Conservation (phyloP, 2,888 invertebrate species). For the Amiota mariae region DNA sequence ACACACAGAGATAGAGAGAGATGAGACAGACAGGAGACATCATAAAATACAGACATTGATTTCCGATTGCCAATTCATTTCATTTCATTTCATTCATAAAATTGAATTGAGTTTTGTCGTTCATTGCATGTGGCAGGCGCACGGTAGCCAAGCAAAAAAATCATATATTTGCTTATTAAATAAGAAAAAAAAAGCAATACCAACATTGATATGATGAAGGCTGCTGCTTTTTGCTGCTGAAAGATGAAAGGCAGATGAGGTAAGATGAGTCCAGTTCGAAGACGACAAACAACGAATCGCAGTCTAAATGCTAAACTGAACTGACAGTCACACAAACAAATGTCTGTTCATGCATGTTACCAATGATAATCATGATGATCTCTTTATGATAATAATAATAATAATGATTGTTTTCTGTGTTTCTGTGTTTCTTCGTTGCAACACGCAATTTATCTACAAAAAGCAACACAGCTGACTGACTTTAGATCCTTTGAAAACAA, state of each 20-base stretch:
- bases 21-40: background rate
- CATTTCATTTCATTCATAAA: constrained; percentile 56
- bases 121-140: background rate
- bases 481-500: constrained; percentile 30
- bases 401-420: constrained; percentile 6
- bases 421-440: background rate
- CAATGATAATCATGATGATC: background rate
- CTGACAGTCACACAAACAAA: background rate
- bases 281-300: constrained; percentile 48
- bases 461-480: background rate
- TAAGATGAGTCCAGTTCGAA: constrained; percentile 26
- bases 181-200: constrained; percentile 35
- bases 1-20: background rate
- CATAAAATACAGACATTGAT: background rate
- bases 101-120: constrained; percentile 38
- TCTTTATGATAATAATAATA: background rate
- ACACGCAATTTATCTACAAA: constrained; percentile 5
- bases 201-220: too few relatives aligned
- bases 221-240: background rate
- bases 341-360: background rate
- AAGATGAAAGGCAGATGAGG: background rate
- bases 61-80: constrained; percentile 28
- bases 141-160: constrained; percentile 19
- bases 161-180: constrained; percentile 65
- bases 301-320: constrained; percentile 46